Percentiles rank a stretch among this genome's conserved stretches.
Evolutionary conservation across 2,888 invertebrate species (phyloP).

Genomic region (Lepas anatifera): DNA sequence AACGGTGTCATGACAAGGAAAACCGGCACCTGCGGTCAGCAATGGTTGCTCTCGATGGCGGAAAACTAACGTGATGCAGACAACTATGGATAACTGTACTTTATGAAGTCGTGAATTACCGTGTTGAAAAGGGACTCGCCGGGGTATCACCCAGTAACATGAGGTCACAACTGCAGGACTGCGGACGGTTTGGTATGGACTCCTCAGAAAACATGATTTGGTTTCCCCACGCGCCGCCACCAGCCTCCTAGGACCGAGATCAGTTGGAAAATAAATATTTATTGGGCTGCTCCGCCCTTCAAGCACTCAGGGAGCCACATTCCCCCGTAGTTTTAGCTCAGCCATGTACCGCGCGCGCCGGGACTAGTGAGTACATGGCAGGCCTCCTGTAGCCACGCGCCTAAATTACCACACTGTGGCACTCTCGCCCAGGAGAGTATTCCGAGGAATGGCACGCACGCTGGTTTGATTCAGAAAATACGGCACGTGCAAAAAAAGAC

Average conservation of each 20-base stretch:
- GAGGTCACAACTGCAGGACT: too few relatives aligned
- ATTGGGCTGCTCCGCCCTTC: not conserved
- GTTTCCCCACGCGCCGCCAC: not conserved
- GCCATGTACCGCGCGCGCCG: not conserved
- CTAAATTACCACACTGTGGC: not conserved
- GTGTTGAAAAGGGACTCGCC: too few relatives aligned
- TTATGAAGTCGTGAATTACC: too few relatives aligned
- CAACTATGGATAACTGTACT: too few relatives aligned
- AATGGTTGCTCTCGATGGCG: too few relatives aligned
- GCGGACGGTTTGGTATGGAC: too few relatives aligned
- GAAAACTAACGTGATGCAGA: too few relatives aligned
- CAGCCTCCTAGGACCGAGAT: not conserved
- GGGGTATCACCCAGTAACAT: too few relatives aligned
- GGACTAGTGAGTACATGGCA: constrained; percentile 7
- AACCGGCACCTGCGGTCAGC: too few relatives aligned
- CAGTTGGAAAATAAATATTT: constrained; percentile 8
- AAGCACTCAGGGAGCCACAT: not conserved
- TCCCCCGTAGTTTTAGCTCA: too few relatives aligned
- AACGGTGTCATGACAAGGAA: too few relatives aligned
- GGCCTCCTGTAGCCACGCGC: not conserved
- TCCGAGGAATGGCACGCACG: not conserved
- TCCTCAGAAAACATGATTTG: too few relatives aligned
- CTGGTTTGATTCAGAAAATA: constrained; percentile 1
- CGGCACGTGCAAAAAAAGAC: not conserved
- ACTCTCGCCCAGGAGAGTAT: not conserved